Conservation (phyloP, 2,797 vertebrate genomes). For the Tangara arthus region DNA sequence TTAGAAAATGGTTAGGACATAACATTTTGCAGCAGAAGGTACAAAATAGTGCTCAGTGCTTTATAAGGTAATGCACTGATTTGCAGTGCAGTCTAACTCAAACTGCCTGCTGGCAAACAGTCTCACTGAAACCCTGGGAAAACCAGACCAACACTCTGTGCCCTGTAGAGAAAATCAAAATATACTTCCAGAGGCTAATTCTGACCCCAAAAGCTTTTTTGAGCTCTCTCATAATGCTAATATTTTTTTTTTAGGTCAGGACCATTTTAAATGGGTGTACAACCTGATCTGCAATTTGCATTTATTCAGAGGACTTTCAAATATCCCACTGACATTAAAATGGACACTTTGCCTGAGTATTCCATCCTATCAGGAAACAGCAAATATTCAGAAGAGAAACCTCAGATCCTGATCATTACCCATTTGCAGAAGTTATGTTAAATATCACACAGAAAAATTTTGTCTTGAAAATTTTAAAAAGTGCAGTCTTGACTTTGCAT, state of each 20-base stretch:
- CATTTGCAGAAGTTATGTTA: background rate
- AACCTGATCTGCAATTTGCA: background rate
- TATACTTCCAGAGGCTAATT: slow-evolving; percentile 4
- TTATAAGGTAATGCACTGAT: slow-evolving; percentile 3
- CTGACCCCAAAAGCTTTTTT: slow-evolving; percentile 5
- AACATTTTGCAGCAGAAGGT: background rate
- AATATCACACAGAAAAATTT: background rate
- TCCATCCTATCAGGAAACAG: background rate
- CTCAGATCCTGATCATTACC: background rate
- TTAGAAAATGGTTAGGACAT: background rate
- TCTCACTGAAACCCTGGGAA: slow-evolving; percentile 25
- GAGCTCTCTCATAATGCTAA: background rate
- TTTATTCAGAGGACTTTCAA: background rate
- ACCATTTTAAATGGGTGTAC: background rate
- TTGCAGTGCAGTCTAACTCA: background rate
- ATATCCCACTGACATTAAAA: background rate
- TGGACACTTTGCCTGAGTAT: background rate
- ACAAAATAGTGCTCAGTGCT: background rate
- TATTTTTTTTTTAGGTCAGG: background rate
- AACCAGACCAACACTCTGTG: background rate
- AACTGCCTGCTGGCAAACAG: slow-evolving; percentile 7
- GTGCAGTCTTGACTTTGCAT: background rate
- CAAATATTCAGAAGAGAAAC: background rate
- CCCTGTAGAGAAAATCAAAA: slow-evolving; percentile 10
- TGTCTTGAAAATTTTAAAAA: background rate